Percentiles rank a stretch among this genome's conserved stretches.
phyloP scores from a whole-genome alignment of 2,888 invertebrate species.

The Melinaea marsaeus region DNA sequence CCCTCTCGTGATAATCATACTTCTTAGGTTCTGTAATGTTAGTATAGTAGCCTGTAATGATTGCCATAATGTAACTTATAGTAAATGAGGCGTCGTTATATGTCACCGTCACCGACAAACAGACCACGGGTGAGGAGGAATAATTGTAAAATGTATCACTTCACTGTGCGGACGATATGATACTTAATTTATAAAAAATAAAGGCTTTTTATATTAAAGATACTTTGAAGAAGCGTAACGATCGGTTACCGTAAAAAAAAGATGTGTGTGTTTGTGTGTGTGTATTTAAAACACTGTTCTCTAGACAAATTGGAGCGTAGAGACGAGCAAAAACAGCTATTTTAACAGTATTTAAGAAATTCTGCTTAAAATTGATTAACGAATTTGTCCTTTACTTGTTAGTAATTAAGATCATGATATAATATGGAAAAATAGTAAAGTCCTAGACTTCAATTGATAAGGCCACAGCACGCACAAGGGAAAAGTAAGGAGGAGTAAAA shows the following conservation, averaged over 20 bases:
- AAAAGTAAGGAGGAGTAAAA: too few relatives aligned
- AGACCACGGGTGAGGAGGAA: slow-evolving; percentile 55
- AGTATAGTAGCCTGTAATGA: too few relatives aligned
- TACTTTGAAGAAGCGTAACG: slow-evolving; percentile 33
- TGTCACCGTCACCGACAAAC: slow-evolving; percentile 55
- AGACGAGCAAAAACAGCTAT: background rate
- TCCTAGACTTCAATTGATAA: too few relatives aligned
- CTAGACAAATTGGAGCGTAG: background rate
- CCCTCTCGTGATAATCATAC: too few relatives aligned
- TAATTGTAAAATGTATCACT: slow-evolving; percentile 59
- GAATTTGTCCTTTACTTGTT: too few relatives aligned
- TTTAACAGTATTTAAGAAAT: slow-evolving; percentile 1
- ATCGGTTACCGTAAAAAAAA: slow-evolving; percentile 31
- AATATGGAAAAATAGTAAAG: too few relatives aligned
- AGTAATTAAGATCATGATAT: too few relatives aligned
- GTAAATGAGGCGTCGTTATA: slow-evolving; percentile 52
- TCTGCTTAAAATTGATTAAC: background rate
- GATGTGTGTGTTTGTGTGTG: slow-evolving; percentile 23
- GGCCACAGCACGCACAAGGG: too few relatives aligned
- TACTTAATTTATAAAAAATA: slow-evolving; percentile 19
- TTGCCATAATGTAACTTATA: slow-evolving; percentile 1
- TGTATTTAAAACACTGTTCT: background rate
- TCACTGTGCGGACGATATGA: slow-evolving; percentile 23
- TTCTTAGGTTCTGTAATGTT: too few relatives aligned
- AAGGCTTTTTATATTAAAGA: slow-evolving; percentile 12